Conservation (phyloP, 2,888 invertebrate genomes). For the Scaptomyza polygonia region DNA sequence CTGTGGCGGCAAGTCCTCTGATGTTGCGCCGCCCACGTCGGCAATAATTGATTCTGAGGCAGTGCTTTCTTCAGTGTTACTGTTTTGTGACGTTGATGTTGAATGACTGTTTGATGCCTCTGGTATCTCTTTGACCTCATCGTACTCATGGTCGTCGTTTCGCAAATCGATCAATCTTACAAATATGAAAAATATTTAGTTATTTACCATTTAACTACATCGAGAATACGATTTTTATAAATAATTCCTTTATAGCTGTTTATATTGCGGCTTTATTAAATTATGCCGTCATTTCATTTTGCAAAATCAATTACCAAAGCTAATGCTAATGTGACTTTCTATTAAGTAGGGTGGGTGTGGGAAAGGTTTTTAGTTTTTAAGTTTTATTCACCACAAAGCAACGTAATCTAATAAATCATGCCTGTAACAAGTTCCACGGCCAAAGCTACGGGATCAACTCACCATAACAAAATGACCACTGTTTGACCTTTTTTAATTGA, state of each 20-base stretch:
- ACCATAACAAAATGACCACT: conserved; percentile 60
- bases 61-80: conserved; percentile 42
- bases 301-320: not conserved
- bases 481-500: conserved; percentile 80
- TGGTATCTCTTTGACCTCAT: conserved; percentile 81
- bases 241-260: not conserved
- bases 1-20: conserved; percentile 71
- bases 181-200: conserved; percentile 10
- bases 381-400: conserved; percentile 34
- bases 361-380: conserved; percentile 13
- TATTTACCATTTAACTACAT: not conserved
- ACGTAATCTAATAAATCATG: conserved; percentile 50
- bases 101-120: conserved; percentile 76
- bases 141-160: conserved; percentile 82
- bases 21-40: conserved; percentile 35
- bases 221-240: not conserved
- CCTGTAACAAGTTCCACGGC: conserved; percentile 60
- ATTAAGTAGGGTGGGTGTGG: conserved; percentile 16
- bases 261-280: not conserved
- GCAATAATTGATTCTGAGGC: conserved; percentile 37
- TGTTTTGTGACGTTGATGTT: conserved; percentile 50
- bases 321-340: not conserved
- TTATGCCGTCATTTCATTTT: not conserved
- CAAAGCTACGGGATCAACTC: conserved; percentile 63
- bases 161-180: conserved; percentile 82